A percentile compares a stretch with the other conserved stretches of the same genome.
phyloP scores from a whole-genome alignment of 2,113 vertebrate species.

The Puma concolor region DNA sequence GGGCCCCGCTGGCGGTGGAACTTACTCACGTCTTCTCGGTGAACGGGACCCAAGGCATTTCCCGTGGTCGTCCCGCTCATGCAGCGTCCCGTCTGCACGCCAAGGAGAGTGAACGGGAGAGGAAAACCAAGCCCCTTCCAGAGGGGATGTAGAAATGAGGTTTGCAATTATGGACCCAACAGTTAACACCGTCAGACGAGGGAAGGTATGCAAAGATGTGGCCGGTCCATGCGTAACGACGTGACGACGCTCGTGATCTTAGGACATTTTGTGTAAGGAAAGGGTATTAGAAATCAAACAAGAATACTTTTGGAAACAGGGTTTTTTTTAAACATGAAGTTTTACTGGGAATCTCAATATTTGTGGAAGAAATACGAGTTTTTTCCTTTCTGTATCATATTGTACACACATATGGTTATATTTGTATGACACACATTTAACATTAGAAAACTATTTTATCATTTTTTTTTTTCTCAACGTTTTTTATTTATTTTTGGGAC shows the following conservation, averaged over 20 bases:
- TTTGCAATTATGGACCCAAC: neutral
- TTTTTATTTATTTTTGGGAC: too few species aligned
- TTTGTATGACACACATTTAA: neutral
- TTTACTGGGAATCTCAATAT: neutral
- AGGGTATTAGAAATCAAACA: neutral
- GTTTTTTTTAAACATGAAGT: neutral
- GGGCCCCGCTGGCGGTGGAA: too few species aligned
- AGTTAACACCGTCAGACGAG: neutral
- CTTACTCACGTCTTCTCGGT: too few species aligned
- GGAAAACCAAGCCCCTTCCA: neutral
- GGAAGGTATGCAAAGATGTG: neutral
- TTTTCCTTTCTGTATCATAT: neutral
- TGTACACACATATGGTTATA: neutral
- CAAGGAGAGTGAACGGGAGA: neutral
- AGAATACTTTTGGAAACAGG: neutral
- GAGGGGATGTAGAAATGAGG: neutral
- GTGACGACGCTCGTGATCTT: rapidly evolving
- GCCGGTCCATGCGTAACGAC: too few species aligned
- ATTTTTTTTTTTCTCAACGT: too few species aligned
- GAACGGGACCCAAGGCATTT: neutral
- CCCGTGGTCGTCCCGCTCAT: rapidly evolving
- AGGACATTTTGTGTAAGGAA: neutral
- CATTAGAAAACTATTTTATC: neutral
- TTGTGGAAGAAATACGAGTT: neutral
- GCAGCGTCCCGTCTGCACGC: neutral